Evolutionary conservation across 2,797 vertebrate species (phyloP).

Genomic region (Clarias fuscus): DNA sequence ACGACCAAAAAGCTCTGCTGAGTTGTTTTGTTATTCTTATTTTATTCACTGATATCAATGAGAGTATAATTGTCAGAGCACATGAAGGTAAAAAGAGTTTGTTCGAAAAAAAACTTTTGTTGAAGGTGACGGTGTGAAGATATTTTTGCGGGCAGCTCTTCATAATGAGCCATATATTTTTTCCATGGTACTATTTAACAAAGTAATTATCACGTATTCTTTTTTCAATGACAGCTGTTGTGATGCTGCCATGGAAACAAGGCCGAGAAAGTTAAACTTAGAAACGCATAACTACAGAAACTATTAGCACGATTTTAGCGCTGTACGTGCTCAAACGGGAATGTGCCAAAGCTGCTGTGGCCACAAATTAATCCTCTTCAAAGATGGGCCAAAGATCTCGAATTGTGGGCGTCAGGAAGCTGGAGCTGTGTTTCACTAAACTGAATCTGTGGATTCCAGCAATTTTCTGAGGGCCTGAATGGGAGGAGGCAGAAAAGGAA

Average conservation of each 20-base stretch:
- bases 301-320: conserved; percentile 55
- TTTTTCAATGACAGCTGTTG: conserved; percentile 58
- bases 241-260: conserved; percentile 60
- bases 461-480: conserved; percentile 55
- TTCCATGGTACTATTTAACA: conserved; percentile 50
- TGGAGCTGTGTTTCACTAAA: conserved; percentile 19
- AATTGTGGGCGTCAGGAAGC: conserved; percentile 42
- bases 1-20: too few relatives aligned
- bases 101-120: conserved; percentile 21
- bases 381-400: conserved; percentile 37
- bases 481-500: conserved; percentile 43
- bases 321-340: conserved; percentile 28
- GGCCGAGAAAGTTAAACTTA: conserved; percentile 54
- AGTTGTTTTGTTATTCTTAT: neutral
- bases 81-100: conserved; percentile 17
- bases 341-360: conserved; percentile 42
- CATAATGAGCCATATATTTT: conserved; percentile 48
- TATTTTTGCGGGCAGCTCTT: conserved; percentile 30
- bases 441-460: conserved; percentile 46
- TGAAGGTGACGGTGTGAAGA: conserved; percentile 52
- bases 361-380: conserved; percentile 51
- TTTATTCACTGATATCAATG: neutral
- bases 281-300: conserved; percentile 56
- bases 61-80: conserved; percentile 4
- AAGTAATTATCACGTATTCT: conserved; percentile 61